These are phyloP conservation scores for Zaprionus camerounensis DNA, from an alignment of 1,140 invertebrate genomes.

Conservation along the genomic window DNA sequence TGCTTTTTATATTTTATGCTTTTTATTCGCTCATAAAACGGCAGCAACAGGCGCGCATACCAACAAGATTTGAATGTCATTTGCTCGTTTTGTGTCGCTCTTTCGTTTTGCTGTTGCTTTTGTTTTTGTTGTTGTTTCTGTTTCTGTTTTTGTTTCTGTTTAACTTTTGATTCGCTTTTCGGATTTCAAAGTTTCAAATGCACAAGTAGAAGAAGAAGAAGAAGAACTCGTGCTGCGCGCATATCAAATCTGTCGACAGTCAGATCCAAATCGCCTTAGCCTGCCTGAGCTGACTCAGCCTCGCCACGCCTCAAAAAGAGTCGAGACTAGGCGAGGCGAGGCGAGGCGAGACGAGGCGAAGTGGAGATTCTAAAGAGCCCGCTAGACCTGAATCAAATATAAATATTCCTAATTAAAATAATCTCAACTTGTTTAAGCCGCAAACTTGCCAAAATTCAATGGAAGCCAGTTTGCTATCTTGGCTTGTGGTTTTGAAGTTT, in stretches of 20 bases:
- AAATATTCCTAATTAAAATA: slow-evolving; percentile 13
- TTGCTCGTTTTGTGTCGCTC: slow-evolving; percentile 18
- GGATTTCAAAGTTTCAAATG: slow-evolving; percentile 29
- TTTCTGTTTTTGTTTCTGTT: neutral
- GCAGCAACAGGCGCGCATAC: slow-evolving; percentile 39
- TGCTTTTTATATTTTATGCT: slow-evolving; percentile 29
- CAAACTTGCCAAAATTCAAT: neutral
- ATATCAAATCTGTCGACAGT: neutral
- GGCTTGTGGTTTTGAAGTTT: neutral
- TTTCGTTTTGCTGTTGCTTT: neutral
- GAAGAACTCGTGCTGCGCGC: neutral
- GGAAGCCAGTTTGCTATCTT: neutral
- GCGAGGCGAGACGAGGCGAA: neutral
- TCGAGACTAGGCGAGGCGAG: neutral
- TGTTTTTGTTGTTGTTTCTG: neutral
- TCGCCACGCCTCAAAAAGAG: neutral
- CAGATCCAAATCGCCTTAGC: slow-evolving; percentile 4
- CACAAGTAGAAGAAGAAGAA: neutral
- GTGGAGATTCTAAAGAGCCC: slow-evolving; percentile 1
- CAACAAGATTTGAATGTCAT: slow-evolving; percentile 49
- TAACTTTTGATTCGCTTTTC: slow-evolving; percentile 18
- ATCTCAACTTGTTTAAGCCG: neutral
- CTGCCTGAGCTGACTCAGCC: neutral
- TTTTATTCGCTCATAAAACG: slow-evolving; percentile 32
- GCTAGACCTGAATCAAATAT: slow-evolving; percentile 10